Base-by-base conservation (phyloP, 2,888 invertebrate genomes). In the Aspidiotus rigidus region DNA sequence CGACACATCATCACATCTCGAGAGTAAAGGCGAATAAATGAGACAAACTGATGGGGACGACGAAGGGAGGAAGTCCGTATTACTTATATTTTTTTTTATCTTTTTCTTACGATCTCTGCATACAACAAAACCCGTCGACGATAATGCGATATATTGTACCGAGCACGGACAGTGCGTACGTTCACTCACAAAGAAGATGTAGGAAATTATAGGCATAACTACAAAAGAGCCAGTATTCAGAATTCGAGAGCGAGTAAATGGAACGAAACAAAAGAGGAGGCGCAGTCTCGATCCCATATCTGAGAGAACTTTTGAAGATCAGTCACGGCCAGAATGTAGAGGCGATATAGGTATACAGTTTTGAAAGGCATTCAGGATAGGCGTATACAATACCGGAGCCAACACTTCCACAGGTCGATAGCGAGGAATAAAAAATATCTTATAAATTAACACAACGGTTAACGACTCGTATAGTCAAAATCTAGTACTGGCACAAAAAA, bases 11-110 rank as follows among this genome's bases (percentile, higher is more conserved):
- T n/a, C n/a, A 42, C n/a, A 55, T 7, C 13, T 56, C 56, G 70
- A 62, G 63, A 64, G 64, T 44, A 49, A 57, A 42, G 64, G 70
- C n/a, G n/a, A 69, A 61, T 62, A 59, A 44, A 64, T 44, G 53
- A 44, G 69, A 28, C 10, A 49, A 49, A n/a, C 28, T 28, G 28
- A 28, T 28, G 28, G 28, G 28, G 28, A 28, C 28, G 28, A 28
- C 28, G 28, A 28, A 28, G 28, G 5, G 5, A 28, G 5, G 5
- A 28, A 28, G 28, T 28, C 28, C 28, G 28, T 28, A 28, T 28
- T 28, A 28, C 28, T 28, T 28, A 28, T 28, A n/a, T n/a, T n/a
- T 28, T 1, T 28, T 28, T 28, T 28, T 28, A 28, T 28, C 28
- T 28, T 3, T 28, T 28, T 28, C 28, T 28, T 28, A 28, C 28